These are phyloP conservation scores for Choristoneura fumiferana DNA, from an alignment of 1,140 invertebrate genomes.

Conservation along the genomic window DNA sequence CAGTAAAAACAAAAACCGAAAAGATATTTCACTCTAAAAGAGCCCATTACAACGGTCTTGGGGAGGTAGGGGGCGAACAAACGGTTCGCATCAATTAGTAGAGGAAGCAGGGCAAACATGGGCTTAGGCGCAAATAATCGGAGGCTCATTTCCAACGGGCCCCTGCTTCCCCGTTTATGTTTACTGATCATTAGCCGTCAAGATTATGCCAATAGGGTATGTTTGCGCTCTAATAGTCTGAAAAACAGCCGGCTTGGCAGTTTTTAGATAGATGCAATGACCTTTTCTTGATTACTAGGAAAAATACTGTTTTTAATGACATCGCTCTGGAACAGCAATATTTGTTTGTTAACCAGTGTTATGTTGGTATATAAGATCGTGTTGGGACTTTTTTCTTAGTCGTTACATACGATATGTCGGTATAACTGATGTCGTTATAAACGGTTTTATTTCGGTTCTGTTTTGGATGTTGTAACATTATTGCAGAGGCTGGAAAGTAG, in stretches of 20 bases:
- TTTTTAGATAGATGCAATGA: too few relatives aligned
- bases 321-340: neutral
- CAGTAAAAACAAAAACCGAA: conserved; percentile 18
- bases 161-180: conserved; percentile 16
- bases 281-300: neutral
- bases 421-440: too few relatives aligned
- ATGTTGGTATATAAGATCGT: too few relatives aligned
- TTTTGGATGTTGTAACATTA: too few relatives aligned
- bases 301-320: neutral
- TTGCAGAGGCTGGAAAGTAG: too few relatives aligned
- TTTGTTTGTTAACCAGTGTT: neutral
- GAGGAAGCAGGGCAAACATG: conserved; percentile 13
- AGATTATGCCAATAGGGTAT: conserved; percentile 10
- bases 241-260: too few relatives aligned
- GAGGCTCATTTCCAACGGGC: conserved; percentile 13
- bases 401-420: too few relatives aligned
- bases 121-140: conserved; percentile 22
- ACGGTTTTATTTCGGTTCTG: too few relatives aligned
- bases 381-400: too few relatives aligned
- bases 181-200: conserved; percentile 20
- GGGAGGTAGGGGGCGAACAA: neutral
- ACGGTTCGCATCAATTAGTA: conserved; percentile 20
- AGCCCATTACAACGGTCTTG: conserved; percentile 12
- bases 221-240: neutral
- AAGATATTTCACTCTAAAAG: conserved; percentile 21